Evolutionary conservation across 2,113 vertebrate genomes (phyloP), one percentile per base, ranked within the genome.

Genomic region (Sialia sialis): DNA sequence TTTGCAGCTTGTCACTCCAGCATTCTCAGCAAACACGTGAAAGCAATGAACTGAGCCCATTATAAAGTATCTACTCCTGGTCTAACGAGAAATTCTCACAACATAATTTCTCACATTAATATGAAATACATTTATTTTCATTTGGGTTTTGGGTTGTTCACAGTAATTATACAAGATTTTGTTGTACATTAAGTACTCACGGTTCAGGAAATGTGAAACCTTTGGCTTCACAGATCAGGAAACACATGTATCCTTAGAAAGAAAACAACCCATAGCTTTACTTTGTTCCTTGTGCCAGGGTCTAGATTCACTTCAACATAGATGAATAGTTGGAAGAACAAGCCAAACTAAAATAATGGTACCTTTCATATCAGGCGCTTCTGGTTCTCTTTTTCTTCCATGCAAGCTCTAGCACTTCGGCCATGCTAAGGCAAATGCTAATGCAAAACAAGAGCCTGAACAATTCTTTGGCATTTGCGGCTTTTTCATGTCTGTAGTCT

Each of bases 191-290:
- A 79, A 82, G 34, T 49, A 84, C 77, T 68, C 70, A 44, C 1
- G 6, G 41, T 58, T 73, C 54, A 58, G 90, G 82, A 94, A 93
- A 74, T 10, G 27, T 19, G 8, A 39, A 39, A 58, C 80, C 23
- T 54, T 55, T 34, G 59, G 36, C 25, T 66, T 70, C n/a, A 67
- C 38, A 59, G n/a, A 55, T 36, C 49, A 95, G 87, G 91, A 96
- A 95, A 84, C 91, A 78, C 67, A 36, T 58, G 70, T 41, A 84
- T 79, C 76, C 83, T 90, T 13, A 73, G n/a, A 88, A 86, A 59
- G 30, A 68, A 84, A 84, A 85, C 44, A 64, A 72, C 21, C 7
- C 76, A 69, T 11, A 68, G 43, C 25, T 91, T 73, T 54, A 55
- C 75, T 84, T 81, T 77, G 36, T 84, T 90, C 38, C 56, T 67